Conservation (phyloP, 2,113 vertebrate genomes). For the Chlorocebus sabaeus region DNA sequence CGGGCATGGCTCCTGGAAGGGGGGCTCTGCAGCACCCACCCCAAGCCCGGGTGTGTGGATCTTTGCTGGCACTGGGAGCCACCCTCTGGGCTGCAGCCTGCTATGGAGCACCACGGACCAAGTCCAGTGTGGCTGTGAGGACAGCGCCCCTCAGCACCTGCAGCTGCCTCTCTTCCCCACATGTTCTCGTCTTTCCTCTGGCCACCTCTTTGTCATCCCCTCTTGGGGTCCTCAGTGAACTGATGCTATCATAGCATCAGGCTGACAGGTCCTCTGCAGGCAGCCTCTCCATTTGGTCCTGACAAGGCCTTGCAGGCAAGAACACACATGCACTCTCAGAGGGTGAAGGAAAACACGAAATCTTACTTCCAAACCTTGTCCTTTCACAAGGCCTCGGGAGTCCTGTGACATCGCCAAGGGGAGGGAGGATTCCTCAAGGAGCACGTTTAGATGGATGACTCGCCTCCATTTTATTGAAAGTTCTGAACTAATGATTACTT, state of each 20-base stretch:
- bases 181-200: accelerated
- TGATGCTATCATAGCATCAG: too few relatives aligned
- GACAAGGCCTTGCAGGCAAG: background rate
- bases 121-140: too few relatives aligned
- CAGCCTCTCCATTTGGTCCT: background rate
- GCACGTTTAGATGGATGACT: accelerated
- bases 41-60: background rate
- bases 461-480: accelerated
- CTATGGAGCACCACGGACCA: accelerated
- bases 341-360: background rate
- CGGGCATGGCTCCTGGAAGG: accelerated
- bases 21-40: background rate
- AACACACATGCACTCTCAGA: background rate
- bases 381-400: accelerated
- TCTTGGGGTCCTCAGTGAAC: background rate
- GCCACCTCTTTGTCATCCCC: too few relatives aligned
- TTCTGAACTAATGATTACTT: accelerated
- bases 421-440: accelerated
- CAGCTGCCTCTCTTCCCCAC: too few relatives aligned
- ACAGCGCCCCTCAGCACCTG: background rate
- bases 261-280: background rate
- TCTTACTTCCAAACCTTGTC: accelerated
- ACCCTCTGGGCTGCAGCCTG: too few relatives aligned
- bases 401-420: accelerated
- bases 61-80: background rate